Base-by-base conservation (phyloP, 2,797 vertebrate genomes). In the Protonibea diacanthus region DNA sequence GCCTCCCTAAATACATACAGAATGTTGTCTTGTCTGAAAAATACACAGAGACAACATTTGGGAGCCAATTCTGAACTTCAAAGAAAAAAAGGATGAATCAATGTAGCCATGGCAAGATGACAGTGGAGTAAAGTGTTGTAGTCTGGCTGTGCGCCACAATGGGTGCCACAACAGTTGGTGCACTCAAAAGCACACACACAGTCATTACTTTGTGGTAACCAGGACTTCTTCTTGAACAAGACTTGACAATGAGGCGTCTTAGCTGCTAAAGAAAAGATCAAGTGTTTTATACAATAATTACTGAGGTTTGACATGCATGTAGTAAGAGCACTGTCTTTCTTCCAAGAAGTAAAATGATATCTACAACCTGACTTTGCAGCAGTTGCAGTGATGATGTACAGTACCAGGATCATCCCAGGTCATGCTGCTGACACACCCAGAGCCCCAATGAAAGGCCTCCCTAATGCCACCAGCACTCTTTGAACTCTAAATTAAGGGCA, bases 401-500 rank as follows among this genome's bases (percentile, higher is more conserved):
- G 61, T 47, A 70, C 66, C 66, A 64, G 80, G 86, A 85, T 88
- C 83, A 84, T 84, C 87, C 61, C 58, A 85, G 90, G 92, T 87
- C 85, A 86, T 75, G 81, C 63, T 86, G 68, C 80, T 85, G 88
- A 85, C 91, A 88, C 84, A 75, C 86, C 84, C 87, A 85, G 68
- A 66, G 71, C 66, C 68, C 78, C 87, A 86, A 89, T 92, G 86
- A 93, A 85, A 91, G 83, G 79, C 84, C 78, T 92, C 72, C 71
- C 81, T 71, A 79, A 84, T 49, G 11, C 80, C 80, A 81, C 80
- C 71, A 88, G 75, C 38, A 58, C 57, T 72, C 61, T 73, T 81
- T 33, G 60, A 89, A 87, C 84, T 91, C 86, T 60, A 51, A 89
- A 88, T 91, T 90, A 90, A 79, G 52, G 74, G 52, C 52, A 80